phyloP scores from a whole-genome alignment of 1,140 invertebrate genomes.

The Drosophila hydei region DNA sequence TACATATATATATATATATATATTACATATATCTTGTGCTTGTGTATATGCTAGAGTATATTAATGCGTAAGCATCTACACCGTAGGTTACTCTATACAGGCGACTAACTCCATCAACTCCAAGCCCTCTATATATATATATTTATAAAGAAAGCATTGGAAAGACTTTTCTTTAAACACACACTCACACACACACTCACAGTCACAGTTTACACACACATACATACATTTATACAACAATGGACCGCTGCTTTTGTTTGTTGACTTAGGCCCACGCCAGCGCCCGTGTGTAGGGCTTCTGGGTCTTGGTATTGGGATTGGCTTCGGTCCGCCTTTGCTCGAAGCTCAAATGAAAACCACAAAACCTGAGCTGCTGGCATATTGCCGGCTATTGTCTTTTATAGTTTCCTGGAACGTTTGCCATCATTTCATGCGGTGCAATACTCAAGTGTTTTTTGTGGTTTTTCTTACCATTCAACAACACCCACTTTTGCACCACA shows the following conservation, averaged over 20 bases:
- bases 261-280: slow-evolving; percentile 78
- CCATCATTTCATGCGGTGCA: slow-evolving; percentile 60
- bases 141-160: slow-evolving; percentile 49
- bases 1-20: slow-evolving; percentile 6
- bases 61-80: slow-evolving; percentile 74
- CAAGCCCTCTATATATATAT: slow-evolving; percentile 1
- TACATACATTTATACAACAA: slow-evolving; percentile 49
- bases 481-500: slow-evolving; percentile 19
- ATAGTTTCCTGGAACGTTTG: slow-evolving; percentile 75
- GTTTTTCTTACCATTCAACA: slow-evolving; percentile 32
- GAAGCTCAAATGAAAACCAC: slow-evolving; percentile 67
- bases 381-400: slow-evolving; percentile 80
- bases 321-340: slow-evolving; percentile 29
- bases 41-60: slow-evolving; percentile 48
- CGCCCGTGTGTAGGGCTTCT: slow-evolving; percentile 58
- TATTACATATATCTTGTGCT: slow-evolving; percentile 6
- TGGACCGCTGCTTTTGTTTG: slow-evolving; percentile 69
- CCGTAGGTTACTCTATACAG: slow-evolving; percentile 40
- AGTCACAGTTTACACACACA: not conserved
- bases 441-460: slow-evolving; percentile 68
- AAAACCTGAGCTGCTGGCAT: slow-evolving; percentile 80
- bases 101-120: slow-evolving; percentile 12
- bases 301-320: slow-evolving; percentile 22
- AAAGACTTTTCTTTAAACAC: slow-evolving; percentile 52
- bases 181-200: slow-evolving; percentile 20